Conservation (phyloP, 2,888 invertebrate species). For the Philhelius pedissequus region DNA sequence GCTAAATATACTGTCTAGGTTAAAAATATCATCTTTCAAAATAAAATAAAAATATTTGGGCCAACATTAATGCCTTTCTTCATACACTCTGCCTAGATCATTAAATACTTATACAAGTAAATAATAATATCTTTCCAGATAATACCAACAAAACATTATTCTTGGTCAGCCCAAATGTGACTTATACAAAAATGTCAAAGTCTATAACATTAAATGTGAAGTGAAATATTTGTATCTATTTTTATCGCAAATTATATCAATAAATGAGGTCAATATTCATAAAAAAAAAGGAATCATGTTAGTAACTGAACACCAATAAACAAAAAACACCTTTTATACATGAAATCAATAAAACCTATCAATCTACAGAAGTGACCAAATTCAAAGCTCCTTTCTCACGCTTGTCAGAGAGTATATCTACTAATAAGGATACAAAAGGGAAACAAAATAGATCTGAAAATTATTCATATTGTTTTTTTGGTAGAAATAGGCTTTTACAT, state of each 20-base stretch:
- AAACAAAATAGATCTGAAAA: background rate
- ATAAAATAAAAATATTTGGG: background rate
- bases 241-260: background rate
- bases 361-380: slow-evolving; percentile 3
- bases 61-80: too few species aligned
- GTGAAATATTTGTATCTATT: too few species aligned
- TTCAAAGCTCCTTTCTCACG: background rate
- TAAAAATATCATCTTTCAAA: background rate
- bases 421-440: background rate
- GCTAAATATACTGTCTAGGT: background rate
- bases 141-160: background rate
- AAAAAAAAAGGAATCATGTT: background rate
- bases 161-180: background rate
- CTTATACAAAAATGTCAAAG: background rate
- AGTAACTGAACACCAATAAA: background rate
- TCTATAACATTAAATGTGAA: background rate
- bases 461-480: background rate
- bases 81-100: background rate
- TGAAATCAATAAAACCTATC: background rate
- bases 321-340: background rate
- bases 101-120: background rate
- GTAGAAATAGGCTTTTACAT: background rate
- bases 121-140: too few species aligned
- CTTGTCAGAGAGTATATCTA: background rate
- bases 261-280: background rate